Evolutionary conservation across 2,797 vertebrate species (phyloP).

Genomic region (Falco biarmicus): DNA sequence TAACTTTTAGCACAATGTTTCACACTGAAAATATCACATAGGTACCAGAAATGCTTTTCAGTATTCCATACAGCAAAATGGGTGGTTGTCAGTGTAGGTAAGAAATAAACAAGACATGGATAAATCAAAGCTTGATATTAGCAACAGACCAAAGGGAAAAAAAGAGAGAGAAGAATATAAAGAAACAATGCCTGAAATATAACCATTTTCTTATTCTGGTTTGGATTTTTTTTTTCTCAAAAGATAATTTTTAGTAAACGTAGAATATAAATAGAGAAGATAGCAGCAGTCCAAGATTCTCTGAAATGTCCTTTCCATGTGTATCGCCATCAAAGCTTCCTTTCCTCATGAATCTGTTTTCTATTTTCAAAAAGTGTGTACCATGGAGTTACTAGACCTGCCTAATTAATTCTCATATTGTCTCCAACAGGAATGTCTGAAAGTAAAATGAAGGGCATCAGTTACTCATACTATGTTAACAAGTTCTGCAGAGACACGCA

Average conservation of each 20-base stretch:
- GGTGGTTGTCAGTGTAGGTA: neutral
- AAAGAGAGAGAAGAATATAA: neutral
- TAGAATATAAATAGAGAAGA: neutral
- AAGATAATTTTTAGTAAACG: neutral
- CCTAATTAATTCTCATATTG: neutral
- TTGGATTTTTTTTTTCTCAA: neutral
- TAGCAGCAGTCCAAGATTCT: neutral
- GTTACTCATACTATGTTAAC: neutral
- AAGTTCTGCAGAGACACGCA: neutral
- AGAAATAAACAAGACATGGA: neutral
- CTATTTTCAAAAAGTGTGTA: neutral
- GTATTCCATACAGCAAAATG: neutral
- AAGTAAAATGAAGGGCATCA: neutral
- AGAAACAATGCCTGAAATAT: neutral
- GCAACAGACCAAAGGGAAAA: neutral
- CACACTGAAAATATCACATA: constrained; percentile 29
- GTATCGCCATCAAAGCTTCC: neutral
- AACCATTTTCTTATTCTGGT: neutral
- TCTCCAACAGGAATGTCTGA: neutral
- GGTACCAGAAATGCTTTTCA: constrained; percentile 8
- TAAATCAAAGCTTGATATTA: constrained; percentile 11
- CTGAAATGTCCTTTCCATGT: neutral
- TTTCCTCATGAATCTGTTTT: neutral
- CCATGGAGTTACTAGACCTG: neutral
- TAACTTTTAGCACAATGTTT: constrained; percentile 34